Percentiles rank a stretch among this genome's conserved stretches.
phyloP scores from a whole-genome alignment of 2,888 invertebrate genomes.

The Netelia inedita region DNA sequence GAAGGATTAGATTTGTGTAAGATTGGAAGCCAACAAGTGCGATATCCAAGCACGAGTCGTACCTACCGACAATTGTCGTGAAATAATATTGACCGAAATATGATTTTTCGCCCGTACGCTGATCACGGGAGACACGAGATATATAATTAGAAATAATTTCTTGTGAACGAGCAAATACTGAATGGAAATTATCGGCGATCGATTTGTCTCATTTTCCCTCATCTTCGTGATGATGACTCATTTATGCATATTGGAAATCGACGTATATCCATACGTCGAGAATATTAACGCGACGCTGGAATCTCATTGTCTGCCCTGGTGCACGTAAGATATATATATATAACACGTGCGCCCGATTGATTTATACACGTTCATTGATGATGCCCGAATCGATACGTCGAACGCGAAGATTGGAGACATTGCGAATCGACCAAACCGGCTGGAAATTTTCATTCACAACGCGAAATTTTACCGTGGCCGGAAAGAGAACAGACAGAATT shows the following conservation, averaged over 20 bases:
- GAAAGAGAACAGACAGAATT: neutral
- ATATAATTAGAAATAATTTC: constrained; percentile 18
- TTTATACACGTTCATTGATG: constrained; percentile 36
- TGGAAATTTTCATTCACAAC: constrained; percentile 30
- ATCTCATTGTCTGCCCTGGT: constrained; percentile 30
- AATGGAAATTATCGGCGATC: constrained; percentile 41
- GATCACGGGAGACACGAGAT: neutral
- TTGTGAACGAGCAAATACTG: constrained; percentile 12
- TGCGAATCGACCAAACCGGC: constrained; percentile 16
- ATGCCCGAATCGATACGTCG: constrained; percentile 39
- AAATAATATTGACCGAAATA: neutral
- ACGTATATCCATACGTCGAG: neutral
- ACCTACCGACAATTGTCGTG: neutral
- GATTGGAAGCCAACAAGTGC: too few relatives aligned
- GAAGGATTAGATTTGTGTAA: too few relatives aligned
- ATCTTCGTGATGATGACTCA: constrained; percentile 9
- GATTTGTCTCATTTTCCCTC: constrained; percentile 3
- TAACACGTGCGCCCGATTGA: neutral
- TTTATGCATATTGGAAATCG: constrained; percentile 18
- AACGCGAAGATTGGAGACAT: constrained; percentile 19
- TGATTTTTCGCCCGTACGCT: neutral
- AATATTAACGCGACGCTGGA: constrained; percentile 33
- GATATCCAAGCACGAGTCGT: too few relatives aligned
- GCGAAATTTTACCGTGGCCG: neutral
- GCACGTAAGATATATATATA: constrained; percentile 13